Percentiles rank a stretch among this genome's conserved stretches.
phyloP scores from a whole-genome alignment of 2,113 vertebrate species.

The Solea senegalensis region DNA sequence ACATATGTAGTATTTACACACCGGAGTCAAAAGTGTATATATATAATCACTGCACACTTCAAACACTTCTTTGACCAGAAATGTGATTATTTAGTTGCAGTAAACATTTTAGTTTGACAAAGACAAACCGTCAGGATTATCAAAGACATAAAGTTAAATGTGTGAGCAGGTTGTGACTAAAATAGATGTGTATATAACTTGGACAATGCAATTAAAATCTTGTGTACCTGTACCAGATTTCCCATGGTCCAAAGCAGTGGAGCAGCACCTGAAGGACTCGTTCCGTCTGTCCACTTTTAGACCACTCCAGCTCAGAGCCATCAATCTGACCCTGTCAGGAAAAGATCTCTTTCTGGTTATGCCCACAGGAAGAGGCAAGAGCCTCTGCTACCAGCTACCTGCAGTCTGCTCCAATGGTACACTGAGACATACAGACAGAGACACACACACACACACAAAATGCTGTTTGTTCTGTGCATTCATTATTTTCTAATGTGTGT shows the following conservation, averaged over 20 bases:
- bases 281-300: slow-evolving; percentile 90
- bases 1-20: too few species aligned
- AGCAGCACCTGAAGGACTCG: slow-evolving; percentile 75
- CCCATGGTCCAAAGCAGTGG: slow-evolving; percentile 87
- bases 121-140: too few species aligned
- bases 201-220: too few species aligned
- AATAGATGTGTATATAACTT: too few species aligned
- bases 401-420: slow-evolving; percentile 91
- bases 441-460: background rate
- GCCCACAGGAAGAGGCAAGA: slow-evolving; percentile 97
- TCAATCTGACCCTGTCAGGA: slow-evolving; percentile 91
- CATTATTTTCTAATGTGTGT: background rate
- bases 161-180: too few species aligned
- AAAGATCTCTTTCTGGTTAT: slow-evolving; percentile 94
- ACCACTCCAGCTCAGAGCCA: slow-evolving; percentile 88
- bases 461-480: background rate
- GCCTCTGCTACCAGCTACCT: slow-evolving; percentile 95
- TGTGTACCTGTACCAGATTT: slow-evolving; percentile 82
- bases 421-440: background rate
- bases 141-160: too few species aligned
- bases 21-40: too few species aligned
- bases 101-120: too few species aligned
- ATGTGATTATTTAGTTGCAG: too few species aligned
- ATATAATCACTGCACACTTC: too few species aligned
- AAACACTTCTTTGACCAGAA: too few species aligned